These are phyloP conservation scores for Drosophila niveifrons DNA, from an alignment of 2,888 invertebrate species.

Conservation along the genomic window DNA sequence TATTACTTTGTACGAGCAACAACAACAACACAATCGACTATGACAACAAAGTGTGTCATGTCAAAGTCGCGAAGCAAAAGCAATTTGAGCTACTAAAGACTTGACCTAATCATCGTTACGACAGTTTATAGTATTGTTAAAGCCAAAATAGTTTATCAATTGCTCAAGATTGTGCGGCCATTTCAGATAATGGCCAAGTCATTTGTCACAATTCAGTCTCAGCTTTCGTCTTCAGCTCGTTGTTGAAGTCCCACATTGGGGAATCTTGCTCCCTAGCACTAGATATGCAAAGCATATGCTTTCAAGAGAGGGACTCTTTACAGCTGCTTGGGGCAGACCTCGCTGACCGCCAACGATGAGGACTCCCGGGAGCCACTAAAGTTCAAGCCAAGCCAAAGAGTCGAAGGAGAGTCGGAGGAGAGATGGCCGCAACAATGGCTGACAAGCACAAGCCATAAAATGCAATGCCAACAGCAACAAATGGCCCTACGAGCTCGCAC, in stretches of 20 bases:
- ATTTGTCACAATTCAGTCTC: slow-evolving; percentile 43
- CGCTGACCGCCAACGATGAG: slow-evolving; percentile 38
- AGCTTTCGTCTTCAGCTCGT: slow-evolving; percentile 2
- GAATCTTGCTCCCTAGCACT: background rate
- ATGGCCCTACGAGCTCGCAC: slow-evolving; percentile 30
- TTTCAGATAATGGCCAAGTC: slow-evolving; percentile 42
- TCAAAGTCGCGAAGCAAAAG: slow-evolving; percentile 25
- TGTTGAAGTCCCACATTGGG: slow-evolving; percentile 21
- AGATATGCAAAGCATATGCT: slow-evolving; percentile 42
- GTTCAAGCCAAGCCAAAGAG: slow-evolving; percentile 43
- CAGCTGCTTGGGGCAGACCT: slow-evolving; percentile 22
- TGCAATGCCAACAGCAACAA: slow-evolving; percentile 73
- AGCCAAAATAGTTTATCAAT: slow-evolving; percentile 45
- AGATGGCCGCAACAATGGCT: slow-evolving; percentile 71
- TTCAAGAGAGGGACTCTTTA: slow-evolving; percentile 23
- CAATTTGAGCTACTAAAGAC: slow-evolving; percentile 7
- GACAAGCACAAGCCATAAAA: slow-evolving; percentile 80
- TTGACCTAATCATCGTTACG: slow-evolving; percentile 4
- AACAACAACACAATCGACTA: slow-evolving; percentile 31
- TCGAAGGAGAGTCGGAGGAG: slow-evolving; percentile 45
- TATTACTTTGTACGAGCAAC: slow-evolving; percentile 10
- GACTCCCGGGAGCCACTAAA: slow-evolving; percentile 49
- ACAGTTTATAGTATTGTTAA: slow-evolving; percentile 3
- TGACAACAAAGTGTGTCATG: slow-evolving; percentile 27
- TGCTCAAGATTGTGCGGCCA: slow-evolving; percentile 35